Percentiles rank a stretch among this genome's conserved stretches.
phyloP scores from a whole-genome alignment of 2,113 vertebrate genomes.

The Tapirus terrestris region DNA sequence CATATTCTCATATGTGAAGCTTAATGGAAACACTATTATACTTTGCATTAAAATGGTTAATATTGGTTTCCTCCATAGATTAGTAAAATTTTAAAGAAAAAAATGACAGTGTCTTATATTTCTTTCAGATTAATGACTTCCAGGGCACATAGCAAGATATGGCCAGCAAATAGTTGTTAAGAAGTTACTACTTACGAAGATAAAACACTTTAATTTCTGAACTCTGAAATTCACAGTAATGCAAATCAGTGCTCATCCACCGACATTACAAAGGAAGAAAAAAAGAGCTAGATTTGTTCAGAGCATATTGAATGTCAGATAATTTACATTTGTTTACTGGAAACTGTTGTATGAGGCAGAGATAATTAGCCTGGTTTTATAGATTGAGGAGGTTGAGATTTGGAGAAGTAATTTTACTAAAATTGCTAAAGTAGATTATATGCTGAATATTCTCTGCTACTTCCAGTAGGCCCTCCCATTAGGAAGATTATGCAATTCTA shows the following conservation, averaged over 20 bases:
- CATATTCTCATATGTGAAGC: background rate
- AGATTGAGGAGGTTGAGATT: background rate
- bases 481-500: background rate
- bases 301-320: background rate
- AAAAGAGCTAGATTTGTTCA: background rate
- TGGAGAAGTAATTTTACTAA: constrained; percentile 11
- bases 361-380: background rate
- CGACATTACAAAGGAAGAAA: background rate
- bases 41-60: background rate
- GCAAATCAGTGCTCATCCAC: background rate
- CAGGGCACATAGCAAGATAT: background rate
- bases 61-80: background rate
- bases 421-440: background rate
- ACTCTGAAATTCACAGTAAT: constrained; percentile 27
- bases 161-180: background rate
- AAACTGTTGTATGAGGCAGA: background rate
- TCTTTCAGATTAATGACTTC: constrained; percentile 19
- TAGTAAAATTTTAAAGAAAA: constrained; percentile 46
- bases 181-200: background rate
- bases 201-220: constrained; percentile 16
- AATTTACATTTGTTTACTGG: background rate
- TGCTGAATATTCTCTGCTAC: background rate
- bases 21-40: background rate
- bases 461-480: background rate
- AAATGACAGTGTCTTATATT: background rate